These are phyloP conservation scores for Solenodon paradoxus DNA, from an alignment of 2,113 vertebrate genomes.

Conservation along the genomic window DNA sequence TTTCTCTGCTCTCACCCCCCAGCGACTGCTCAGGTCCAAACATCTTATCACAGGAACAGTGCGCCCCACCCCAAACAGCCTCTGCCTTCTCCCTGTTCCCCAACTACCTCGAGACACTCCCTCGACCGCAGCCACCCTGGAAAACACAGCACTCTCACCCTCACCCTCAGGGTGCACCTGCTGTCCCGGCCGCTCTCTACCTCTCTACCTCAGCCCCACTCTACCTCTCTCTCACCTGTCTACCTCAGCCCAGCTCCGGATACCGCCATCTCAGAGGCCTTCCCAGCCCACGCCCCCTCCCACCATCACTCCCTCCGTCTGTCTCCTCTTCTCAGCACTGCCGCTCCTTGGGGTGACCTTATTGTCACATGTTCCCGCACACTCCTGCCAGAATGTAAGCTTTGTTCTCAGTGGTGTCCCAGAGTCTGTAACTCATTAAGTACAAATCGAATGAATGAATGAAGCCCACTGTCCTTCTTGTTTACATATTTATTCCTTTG, in stretches of 20 bases:
- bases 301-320: no score
- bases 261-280: no score
- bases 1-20: background rate
- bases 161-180: background rate
- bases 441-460: background rate
- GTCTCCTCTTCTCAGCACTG: background rate
- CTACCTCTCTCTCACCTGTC: no score
- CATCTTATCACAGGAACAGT: fast-evolving
- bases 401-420: background rate
- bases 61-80: background rate
- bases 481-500: background rate
- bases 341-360: background rate
- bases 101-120: no score
- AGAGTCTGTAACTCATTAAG: background rate
- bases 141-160: background rate
- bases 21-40: background rate
- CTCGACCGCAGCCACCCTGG: fast-evolving
- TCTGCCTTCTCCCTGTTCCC: background rate
- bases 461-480: background rate
- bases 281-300: background rate
- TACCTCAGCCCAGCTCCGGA: no score
- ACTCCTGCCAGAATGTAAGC: fast-evolving
- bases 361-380: background rate
- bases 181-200: no score
- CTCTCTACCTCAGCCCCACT: no score